Evolutionary conservation across 2,888 invertebrate genomes (phyloP).

Genomic region (Erebia aethiops): DNA sequence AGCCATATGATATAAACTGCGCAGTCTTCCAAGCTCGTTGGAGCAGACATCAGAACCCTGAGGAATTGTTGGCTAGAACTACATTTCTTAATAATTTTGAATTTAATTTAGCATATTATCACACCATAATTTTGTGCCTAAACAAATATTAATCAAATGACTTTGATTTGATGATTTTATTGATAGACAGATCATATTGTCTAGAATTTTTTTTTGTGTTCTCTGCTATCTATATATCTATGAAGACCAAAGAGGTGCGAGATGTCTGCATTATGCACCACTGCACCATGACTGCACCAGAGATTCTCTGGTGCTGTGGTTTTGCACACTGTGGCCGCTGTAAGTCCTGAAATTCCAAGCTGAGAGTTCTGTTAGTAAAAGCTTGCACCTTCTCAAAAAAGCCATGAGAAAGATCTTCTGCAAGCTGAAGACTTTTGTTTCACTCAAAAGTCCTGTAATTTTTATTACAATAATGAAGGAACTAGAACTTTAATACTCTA

Average conservation of each 20-base stretch:
- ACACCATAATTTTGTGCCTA: slow-evolving; percentile 37
- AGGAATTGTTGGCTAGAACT: slow-evolving; percentile 39
- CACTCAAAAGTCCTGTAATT: no score
- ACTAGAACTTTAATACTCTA: no score
- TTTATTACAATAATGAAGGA: no score
- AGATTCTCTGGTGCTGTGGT: no score
- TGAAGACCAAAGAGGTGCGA: not conserved
- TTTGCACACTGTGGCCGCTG: no score
- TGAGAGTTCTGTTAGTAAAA: no score
- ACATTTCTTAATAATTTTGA: slow-evolving; percentile 46
- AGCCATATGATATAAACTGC: slow-evolving; percentile 60
- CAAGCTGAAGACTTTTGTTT: no score
- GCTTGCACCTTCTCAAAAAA: no score
- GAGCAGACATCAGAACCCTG: slow-evolving; percentile 59
- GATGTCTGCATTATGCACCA: not conserved
- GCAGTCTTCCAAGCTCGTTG: slow-evolving; percentile 54
- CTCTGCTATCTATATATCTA: slow-evolving; percentile 2
- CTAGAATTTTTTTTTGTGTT: slow-evolving; percentile 19
- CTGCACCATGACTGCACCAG: not conserved
- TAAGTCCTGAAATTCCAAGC: no score
- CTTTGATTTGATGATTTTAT: slow-evolving; percentile 15
- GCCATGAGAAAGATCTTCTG: no score
- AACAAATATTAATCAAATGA: slow-evolving; percentile 7
- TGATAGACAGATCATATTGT: not conserved
- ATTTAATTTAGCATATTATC: slow-evolving; percentile 26